A percentile compares a stretch with the other conserved stretches of the same genome.
phyloP scores from a whole-genome alignment of 1,140 invertebrate species.

The Papilio glaucus region DNA sequence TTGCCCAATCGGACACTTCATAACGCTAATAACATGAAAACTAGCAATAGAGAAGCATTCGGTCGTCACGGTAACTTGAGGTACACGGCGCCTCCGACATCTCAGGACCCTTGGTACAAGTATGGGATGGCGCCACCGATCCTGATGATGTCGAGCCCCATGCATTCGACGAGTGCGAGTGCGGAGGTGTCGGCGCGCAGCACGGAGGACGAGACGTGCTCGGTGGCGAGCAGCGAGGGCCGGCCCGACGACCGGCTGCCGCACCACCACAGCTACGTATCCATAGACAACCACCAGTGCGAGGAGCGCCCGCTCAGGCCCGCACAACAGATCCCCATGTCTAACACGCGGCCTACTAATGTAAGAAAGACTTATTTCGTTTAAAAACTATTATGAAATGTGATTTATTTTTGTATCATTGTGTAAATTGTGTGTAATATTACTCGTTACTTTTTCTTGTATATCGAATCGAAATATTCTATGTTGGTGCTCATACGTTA shows the following conservation, averaged over 20 bases:
- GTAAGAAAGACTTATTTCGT: constrained; percentile 83
- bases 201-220: constrained; percentile 82
- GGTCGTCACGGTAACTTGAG: constrained; percentile 78
- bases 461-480: constrained; percentile 41
- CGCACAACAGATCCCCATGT: constrained; percentile 77
- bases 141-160: constrained; percentile 80
- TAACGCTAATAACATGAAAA: constrained; percentile 76
- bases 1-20: constrained; percentile 83
- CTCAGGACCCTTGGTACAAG: constrained; percentile 82
- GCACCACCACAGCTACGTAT: constrained; percentile 82
- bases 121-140: constrained; percentile 80
- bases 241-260: constrained; percentile 75
- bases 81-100: constrained; percentile 81
- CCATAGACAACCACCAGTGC: constrained; percentile 80
- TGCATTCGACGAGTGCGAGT: constrained; percentile 80
- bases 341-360: constrained; percentile 70
- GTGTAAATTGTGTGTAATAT: constrained; percentile 42
- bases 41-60: constrained; percentile 74
- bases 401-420: constrained; percentile 54
- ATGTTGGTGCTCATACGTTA: constrained; percentile 64
- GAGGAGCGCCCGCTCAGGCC: constrained; percentile 79
- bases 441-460: constrained; percentile 31
- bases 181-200: constrained; percentile 81
- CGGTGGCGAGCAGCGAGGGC: constrained; percentile 78
- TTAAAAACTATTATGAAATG: constrained; percentile 59